Conservation (phyloP, 2,797 vertebrate genomes). For the Diceros bicornis region DNA sequence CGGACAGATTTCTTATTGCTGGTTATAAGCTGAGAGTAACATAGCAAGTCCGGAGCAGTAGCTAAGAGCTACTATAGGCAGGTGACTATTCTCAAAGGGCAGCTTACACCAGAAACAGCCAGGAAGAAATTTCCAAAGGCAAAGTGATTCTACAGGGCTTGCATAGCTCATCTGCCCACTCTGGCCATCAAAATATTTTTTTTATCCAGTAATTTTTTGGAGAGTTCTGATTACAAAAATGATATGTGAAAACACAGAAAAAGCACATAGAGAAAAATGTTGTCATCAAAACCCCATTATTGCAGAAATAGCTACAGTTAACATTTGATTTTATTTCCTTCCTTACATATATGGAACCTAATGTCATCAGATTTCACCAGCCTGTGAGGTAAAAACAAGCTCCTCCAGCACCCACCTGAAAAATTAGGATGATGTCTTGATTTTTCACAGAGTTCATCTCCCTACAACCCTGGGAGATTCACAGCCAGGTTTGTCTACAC, state of each 20-base stretch:
- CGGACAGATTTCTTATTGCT: not conserved
- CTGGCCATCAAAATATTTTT: not conserved
- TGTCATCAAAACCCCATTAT: not conserved
- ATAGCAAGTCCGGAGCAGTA: not conserved
- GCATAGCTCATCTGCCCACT: not conserved
- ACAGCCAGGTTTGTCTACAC: not conserved
- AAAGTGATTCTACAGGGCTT: not conserved
- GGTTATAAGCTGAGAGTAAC: not conserved
- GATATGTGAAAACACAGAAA: not conserved
- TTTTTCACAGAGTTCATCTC: not conserved
- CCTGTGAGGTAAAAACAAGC: not conserved
- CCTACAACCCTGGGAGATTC: not conserved
- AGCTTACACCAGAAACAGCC: not conserved
- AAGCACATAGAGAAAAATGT: not conserved
- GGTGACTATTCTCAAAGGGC: not conserved
- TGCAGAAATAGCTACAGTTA: not conserved
- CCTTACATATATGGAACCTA: not conserved
- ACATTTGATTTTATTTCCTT: not conserved
- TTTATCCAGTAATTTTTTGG: not conserved
- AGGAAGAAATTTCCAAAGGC: not conserved
- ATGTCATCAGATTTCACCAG: not conserved
- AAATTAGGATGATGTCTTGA: not conserved
- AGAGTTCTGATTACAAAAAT: not conserved
- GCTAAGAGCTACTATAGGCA: not conserved
- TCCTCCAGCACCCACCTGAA: not conserved